Base-by-base conservation (phyloP, 2,113 vertebrate species). In the Malurus cyaneus region DNA sequence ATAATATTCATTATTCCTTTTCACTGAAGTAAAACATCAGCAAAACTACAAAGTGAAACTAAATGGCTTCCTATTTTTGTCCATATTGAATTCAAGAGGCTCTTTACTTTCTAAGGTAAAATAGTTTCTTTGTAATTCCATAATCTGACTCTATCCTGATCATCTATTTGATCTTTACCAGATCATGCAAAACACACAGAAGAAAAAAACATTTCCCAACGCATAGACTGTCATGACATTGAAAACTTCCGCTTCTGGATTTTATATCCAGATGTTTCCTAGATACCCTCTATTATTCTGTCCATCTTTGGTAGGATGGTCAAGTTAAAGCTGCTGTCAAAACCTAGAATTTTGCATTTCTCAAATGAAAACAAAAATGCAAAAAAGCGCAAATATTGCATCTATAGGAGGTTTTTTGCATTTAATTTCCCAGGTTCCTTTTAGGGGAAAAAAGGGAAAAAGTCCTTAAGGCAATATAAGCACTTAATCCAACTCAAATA, bases 401-500 rank as follows among this genome's bases (percentile, higher is more conserved):
- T 34, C 84, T 83, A 56, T 36, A 82, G 62, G n/a, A 25, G 50
- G 0, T 20, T 87, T 89, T 84, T 87, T 89, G 46, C 73, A 91
- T 94, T 95, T 91, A 28, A 88, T 85, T 96, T 95, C 85, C 23
- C 36, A 93, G n/a, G 73, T 93, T 94, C 42, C 85, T 96, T 94
- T 79, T 94, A 81, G 73, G 88, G 62, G 1, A 86, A 89, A 76
- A 96, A 92, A 82, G 32, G 24, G 62, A 73, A 76, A 94, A 96
- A 96, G 91, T 93, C 93, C 94, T 96, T 97, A 94, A 93, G 96
- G 96, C 95, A 96, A 96, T 96, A 96, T 94, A 97, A 96, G 92
- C 96, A 97, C 93, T 96, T 97, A 97, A 97, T 97, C 96, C 94
- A 95, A 91, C 93, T 96, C 96, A 96, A 97, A 97, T 94, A 97